Evolutionary conservation across 1,140 invertebrate species (phyloP).

Genomic region (Cydia pomonella): DNA sequence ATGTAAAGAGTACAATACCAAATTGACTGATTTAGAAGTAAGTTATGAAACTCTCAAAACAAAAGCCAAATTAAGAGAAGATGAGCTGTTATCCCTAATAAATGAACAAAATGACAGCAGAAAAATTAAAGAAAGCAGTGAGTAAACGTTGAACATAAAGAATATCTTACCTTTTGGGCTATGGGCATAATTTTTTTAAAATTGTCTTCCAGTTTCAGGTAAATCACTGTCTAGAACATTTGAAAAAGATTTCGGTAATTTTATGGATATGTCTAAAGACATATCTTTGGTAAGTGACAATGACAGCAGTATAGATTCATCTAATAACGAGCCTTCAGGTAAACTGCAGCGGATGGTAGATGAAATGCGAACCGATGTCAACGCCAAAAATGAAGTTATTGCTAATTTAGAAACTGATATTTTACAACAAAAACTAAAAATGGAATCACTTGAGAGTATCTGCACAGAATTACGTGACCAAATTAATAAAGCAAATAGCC

Average conservation of each 20-base stretch:
- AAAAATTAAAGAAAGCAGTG: constrained; percentile 48
- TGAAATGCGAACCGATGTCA: constrained; percentile 51
- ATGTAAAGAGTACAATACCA: constrained; percentile 57
- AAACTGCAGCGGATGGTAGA: constrained; percentile 41
- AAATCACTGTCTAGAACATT: constrained; percentile 43
- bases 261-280: constrained; percentile 55
- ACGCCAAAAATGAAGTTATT: constrained; percentile 50
- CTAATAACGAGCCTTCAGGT: constrained; percentile 37
- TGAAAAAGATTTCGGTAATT: constrained; percentile 46
- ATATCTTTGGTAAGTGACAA: constrained; percentile 58
- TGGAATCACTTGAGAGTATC: constrained; percentile 53
- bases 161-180: not conserved
- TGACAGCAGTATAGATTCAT: constrained; percentile 49
- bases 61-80: constrained; percentile 63
- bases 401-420: constrained; percentile 57
- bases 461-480: constrained; percentile 51
- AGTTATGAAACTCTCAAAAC: constrained; percentile 65
- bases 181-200: constrained; percentile 18
- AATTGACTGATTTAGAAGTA: constrained; percentile 67
- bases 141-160: constrained; percentile 36
- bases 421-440: constrained; percentile 49
- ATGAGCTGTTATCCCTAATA: constrained; percentile 64
- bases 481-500: constrained; percentile 51
- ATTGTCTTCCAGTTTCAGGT: constrained; percentile 42
- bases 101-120: constrained; percentile 52